Conservation (phyloP, 2,888 invertebrate genomes). For the Beris chalybata region DNA sequence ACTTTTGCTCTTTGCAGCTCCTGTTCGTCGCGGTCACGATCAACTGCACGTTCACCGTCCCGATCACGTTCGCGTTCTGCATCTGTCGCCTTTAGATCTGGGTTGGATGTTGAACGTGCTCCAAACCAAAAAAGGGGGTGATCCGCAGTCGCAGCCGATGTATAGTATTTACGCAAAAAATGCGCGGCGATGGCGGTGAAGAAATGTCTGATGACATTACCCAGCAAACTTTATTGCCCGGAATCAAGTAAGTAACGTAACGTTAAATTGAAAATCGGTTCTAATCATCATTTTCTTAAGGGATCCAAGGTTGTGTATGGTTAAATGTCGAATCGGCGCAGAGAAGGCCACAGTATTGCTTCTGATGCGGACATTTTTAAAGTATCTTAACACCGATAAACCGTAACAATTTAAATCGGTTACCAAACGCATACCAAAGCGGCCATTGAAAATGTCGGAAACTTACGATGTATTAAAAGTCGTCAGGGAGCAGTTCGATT, state of each 20-base stretch:
- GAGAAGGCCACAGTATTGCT: constrained; percentile 91
- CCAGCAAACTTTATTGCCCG: constrained; percentile 94
- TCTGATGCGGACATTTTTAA: constrained; percentile 94
- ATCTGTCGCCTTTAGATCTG: constrained; percentile 58
- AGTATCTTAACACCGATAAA: constrained; percentile 81
- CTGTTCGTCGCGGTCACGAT: constrained; percentile 40
- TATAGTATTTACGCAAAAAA: constrained; percentile 91
- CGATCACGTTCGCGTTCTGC: constrained; percentile 55
- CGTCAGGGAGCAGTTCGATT: constrained; percentile 93
- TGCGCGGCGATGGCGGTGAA: constrained; percentile 98
- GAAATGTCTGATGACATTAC: constrained; percentile 99
- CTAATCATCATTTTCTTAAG: constrained; percentile 50
- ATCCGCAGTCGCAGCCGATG: constrained; percentile 59
- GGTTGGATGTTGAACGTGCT: constrained; percentile 38
- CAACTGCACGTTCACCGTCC: constrained; percentile 55
- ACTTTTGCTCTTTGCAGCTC: constrained; percentile 4
- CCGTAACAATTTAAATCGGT: constrained; percentile 95
- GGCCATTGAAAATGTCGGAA: constrained; percentile 91
- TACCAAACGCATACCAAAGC: constrained; percentile 95
- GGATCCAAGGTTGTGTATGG: constrained; percentile 99
- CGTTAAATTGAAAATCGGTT: background rate
- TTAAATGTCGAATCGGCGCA: constrained; percentile 96
- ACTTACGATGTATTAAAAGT: constrained; percentile 94
- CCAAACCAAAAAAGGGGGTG: constrained; percentile 41
- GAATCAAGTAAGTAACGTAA: constrained; percentile 76